phyloP scores from a whole-genome alignment of 2,797 vertebrate genomes.

The Chiroxiphia lanceolata region DNA sequence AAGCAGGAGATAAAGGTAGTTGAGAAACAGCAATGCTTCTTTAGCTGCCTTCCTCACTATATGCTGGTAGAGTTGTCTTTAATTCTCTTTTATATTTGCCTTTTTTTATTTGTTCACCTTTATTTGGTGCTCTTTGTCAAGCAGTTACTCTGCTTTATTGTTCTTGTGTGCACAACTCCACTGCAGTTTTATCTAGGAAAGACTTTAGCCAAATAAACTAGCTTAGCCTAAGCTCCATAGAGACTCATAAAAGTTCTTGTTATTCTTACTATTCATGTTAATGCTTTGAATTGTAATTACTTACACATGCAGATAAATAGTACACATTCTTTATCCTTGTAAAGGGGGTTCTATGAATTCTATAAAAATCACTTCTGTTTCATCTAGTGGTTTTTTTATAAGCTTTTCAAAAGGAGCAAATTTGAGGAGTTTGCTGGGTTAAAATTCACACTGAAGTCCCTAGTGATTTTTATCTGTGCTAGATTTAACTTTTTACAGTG shows the following conservation, averaged over 20 bases:
- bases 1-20: neutral
- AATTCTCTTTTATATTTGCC: neutral
- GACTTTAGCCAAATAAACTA: constrained; percentile 29
- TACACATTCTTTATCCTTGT: neutral
- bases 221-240: neutral
- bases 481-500: neutral
- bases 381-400: neutral
- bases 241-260: constrained; percentile 21
- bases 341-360: constrained; percentile 10
- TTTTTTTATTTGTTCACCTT: constrained; percentile 15
- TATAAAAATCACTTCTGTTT: constrained; percentile 6
- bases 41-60: neutral
- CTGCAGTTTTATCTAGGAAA: constrained; percentile 34
- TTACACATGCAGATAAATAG: constrained; percentile 40
- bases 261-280: constrained; percentile 44
- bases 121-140: neutral
- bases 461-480: neutral
- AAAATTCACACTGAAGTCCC: neutral
- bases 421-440: neutral
- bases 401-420: neutral
- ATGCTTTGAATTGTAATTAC: constrained; percentile 57
- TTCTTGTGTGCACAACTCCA: neutral
- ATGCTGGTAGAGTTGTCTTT: neutral
- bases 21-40: neutral
- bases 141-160: constrained; percentile 44